Percentiles rank a stretch among this genome's conserved stretches.
Evolutionary conservation across 1,140 invertebrate genomes (phyloP).

Genomic region (Trypoxylus dichotomus): DNA sequence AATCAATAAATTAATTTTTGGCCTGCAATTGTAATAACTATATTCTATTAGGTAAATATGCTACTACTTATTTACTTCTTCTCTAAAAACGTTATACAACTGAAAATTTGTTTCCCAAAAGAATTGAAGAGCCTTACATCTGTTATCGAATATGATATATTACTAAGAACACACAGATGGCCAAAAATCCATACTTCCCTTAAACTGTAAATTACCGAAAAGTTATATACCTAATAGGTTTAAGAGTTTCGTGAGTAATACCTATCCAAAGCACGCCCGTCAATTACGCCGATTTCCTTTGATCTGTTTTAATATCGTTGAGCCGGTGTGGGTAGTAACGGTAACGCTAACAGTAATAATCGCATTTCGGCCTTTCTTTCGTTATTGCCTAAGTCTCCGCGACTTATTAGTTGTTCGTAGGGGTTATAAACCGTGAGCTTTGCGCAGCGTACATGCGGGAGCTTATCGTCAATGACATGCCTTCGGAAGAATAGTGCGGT

Average conservation of each 20-base stretch:
- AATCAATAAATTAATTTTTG: too few relatives aligned
- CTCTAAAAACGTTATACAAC: too few relatives aligned
- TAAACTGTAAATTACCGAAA: neutral
- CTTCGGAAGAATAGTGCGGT: neutral
- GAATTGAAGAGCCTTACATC: too few relatives aligned
- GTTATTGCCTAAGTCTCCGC: conserved; percentile 12
- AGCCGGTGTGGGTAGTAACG: neutral
- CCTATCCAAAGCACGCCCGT: neutral
- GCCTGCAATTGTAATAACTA: too few relatives aligned
- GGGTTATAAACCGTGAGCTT: conserved; percentile 24
- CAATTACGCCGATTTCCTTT: conserved; percentile 18
- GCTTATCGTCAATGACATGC: conserved; percentile 15
- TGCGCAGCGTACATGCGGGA: neutral
- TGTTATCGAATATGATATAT: too few relatives aligned
- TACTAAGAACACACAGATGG: too few relatives aligned
- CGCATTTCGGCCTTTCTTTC: conserved; percentile 16
- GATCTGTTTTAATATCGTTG: conserved; percentile 14
- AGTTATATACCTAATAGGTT: neutral
- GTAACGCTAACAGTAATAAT: conserved; percentile 17
- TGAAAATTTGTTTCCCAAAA: too few relatives aligned
- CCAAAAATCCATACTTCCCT: neutral
- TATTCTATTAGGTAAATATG: too few relatives aligned
- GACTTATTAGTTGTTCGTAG: conserved; percentile 18
- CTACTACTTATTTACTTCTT: too few relatives aligned
- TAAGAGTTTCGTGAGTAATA: conserved; percentile 4